Evolutionary conservation across 1,140 invertebrate genomes (phyloP).

Genomic region (Neodiprion virginianus): DNA sequence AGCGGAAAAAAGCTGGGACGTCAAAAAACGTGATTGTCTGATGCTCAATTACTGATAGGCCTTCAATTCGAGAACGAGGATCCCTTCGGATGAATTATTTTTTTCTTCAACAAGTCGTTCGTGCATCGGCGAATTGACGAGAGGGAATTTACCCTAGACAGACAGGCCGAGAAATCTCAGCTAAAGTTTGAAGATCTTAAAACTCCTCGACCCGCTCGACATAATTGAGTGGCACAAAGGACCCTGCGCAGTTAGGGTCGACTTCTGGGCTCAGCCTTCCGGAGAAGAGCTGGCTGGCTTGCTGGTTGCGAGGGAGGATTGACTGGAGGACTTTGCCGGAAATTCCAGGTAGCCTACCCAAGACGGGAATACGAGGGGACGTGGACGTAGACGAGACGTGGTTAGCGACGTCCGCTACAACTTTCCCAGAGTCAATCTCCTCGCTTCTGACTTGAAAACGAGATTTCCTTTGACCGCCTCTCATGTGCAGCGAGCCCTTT

Average conservation of each 20-base stretch:
- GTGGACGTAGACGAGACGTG: neutral
- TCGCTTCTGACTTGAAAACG: neutral
- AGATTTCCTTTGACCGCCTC: conserved; percentile 1
- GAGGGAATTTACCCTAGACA: no score
- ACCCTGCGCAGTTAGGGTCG: conserved; percentile 10
- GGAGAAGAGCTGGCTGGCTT: neutral
- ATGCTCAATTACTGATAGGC: no score
- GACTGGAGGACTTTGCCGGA: conserved; percentile 1
- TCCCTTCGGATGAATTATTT: no score
- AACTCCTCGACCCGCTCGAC: conserved; percentile 28
- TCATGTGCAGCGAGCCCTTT: no score
- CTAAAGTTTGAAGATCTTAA: conserved; percentile 39
- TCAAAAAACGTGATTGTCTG: no score
- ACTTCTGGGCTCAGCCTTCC: neutral
- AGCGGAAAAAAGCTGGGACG: no score
- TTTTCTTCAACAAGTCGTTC: conserved; percentile 22
- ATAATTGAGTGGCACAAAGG: conserved; percentile 39
- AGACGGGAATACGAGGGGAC: neutral
- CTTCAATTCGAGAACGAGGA: no score
- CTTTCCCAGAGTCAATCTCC: neutral
- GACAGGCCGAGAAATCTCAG: neutral
- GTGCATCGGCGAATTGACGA: no score
- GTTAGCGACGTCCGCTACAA: neutral
- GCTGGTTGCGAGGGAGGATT: neutral
- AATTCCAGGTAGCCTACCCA: neutral